Evolutionary conservation across 2,888 invertebrate species (phyloP).

Genomic region (Drosophila limbata): DNA sequence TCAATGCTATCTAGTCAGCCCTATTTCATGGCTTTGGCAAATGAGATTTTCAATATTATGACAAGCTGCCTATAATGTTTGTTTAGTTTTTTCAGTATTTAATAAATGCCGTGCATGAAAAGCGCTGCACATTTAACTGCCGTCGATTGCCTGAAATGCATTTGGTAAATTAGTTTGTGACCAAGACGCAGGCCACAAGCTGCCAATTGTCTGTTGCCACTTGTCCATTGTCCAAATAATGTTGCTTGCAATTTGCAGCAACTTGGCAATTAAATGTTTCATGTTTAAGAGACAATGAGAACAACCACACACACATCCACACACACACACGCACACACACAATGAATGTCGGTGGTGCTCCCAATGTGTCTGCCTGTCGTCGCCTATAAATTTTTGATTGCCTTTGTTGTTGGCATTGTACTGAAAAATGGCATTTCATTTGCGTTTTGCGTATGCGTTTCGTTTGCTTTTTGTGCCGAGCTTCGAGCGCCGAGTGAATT

Average conservation of each 20-base stretch:
- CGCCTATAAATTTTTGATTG: conserved; percentile 75
- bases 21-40: conserved; percentile 53
- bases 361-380: conserved; percentile 56
- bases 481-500: conserved; percentile 69
- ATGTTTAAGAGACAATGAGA: conserved; percentile 45
- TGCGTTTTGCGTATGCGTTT: conserved; percentile 52
- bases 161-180: conserved; percentile 46
- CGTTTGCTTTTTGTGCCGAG: conserved; percentile 45
- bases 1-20: conserved; percentile 5
- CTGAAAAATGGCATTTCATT: conserved; percentile 72
- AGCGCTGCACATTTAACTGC: conserved; percentile 36
- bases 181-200: conserved; percentile 31
- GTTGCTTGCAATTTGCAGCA: conserved; percentile 44
- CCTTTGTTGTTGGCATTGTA: conserved; percentile 59
- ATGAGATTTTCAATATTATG: conserved; percentile 75
- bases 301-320: conserved; percentile 7
- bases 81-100: conserved; percentile 3
- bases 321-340: conserved; percentile 8
- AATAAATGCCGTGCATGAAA: neutral
- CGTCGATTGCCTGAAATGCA: conserved; percentile 41
- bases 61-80: conserved; percentile 55
- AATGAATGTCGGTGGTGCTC: conserved; percentile 22
- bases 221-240: conserved; percentile 31
- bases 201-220: conserved; percentile 15
- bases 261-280: conserved; percentile 69